These are phyloP conservation scores for Tholera decimalis DNA, from an alignment of 2,888 invertebrate species.

Conservation along the genomic window DNA sequence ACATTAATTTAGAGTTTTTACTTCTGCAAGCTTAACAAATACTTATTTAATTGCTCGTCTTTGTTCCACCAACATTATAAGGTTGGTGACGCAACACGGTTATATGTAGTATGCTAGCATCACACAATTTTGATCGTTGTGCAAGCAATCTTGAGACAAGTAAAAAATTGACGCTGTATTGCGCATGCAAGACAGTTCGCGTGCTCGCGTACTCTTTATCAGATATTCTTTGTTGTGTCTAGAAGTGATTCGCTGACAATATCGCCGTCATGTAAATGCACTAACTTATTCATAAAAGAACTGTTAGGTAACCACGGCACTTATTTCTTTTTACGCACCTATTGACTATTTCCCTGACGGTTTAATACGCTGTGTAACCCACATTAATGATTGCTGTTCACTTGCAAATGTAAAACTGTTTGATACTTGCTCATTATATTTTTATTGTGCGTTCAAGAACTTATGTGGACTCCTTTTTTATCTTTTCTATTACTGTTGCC, in stretches of 20 bases:
- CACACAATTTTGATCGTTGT: conserved; percentile 84
- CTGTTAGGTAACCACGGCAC: conserved; percentile 67
- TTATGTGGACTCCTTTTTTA: conserved; percentile 61
- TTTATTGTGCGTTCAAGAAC: conserved; percentile 56
- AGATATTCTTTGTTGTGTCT: conserved; percentile 74
- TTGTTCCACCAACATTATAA: conserved; percentile 85
- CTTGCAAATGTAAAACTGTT: conserved; percentile 63
- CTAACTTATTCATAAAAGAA: conserved; percentile 60
- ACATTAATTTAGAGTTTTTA: conserved; percentile 88
- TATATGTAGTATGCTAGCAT: conserved; percentile 67
- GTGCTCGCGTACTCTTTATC: conserved; percentile 76
- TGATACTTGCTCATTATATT: conserved; percentile 40
- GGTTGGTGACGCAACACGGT: conserved; percentile 83
- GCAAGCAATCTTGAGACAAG: conserved; percentile 71
- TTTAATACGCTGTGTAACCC: conserved; percentile 67
- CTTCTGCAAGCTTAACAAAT: conserved; percentile 85
- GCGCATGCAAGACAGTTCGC: conserved; percentile 73
- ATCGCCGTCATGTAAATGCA: conserved; percentile 52
- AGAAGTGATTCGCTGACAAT: conserved; percentile 63
- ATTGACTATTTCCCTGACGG: conserved; percentile 70
- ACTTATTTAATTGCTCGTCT: conserved; percentile 88
- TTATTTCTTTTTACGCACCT: conserved; percentile 66
- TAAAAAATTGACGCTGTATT: conserved; percentile 72
- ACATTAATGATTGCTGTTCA: conserved; percentile 62
- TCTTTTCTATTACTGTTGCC: conserved; percentile 45